A percentile compares a stretch with the other conserved stretches of the same genome.
Evolutionary conservation across 2,888 invertebrate genomes (phyloP).

Genomic region (Lithophane leautieri): DNA sequence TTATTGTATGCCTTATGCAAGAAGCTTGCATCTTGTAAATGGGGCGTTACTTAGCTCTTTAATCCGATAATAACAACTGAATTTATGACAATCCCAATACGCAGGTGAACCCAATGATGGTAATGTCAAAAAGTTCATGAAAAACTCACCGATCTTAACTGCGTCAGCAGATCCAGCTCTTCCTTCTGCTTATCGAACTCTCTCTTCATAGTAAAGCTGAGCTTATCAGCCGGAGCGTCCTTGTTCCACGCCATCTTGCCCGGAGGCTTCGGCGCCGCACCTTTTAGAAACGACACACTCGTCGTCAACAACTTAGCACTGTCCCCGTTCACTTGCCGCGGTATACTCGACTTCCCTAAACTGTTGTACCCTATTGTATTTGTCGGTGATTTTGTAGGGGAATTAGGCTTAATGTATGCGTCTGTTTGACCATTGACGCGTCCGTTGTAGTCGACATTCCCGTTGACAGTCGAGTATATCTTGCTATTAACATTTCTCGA

Average conservation of each 20-base stretch:
- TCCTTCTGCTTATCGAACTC: slow-evolving; percentile 97
- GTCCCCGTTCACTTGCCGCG: slow-evolving; percentile 82
- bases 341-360: slow-evolving; percentile 82
- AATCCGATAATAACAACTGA: too few species aligned
- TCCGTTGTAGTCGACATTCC: slow-evolving; percentile 79
- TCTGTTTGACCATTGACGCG: slow-evolving; percentile 81
- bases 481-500: slow-evolving; percentile 91
- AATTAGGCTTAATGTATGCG: slow-evolving; percentile 92
- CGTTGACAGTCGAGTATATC: slow-evolving; percentile 89
- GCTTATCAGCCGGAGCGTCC: slow-evolving; percentile 93
- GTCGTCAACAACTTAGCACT: slow-evolving; percentile 90
- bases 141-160: slow-evolving; percentile 93
- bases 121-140: not conserved
- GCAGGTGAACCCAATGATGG: too few species aligned
- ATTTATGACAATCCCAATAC: too few species aligned
- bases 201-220: slow-evolving; percentile 97
- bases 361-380: slow-evolving; percentile 91
- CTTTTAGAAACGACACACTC: slow-evolving; percentile 91
- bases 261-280: slow-evolving; percentile 85
- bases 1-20: too few species aligned
- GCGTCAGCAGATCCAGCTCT: slow-evolving; percentile 95
- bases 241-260: slow-evolving; percentile 93
- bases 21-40: too few species aligned
- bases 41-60: too few species aligned
- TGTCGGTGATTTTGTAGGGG: slow-evolving; percentile 91